Percentiles rank a stretch among this genome's conserved stretches.
These are phyloP conservation scores for Python bivittatus DNA, from an alignment of 2,113 vertebrate genomes.

Conservation along the genomic window DNA sequence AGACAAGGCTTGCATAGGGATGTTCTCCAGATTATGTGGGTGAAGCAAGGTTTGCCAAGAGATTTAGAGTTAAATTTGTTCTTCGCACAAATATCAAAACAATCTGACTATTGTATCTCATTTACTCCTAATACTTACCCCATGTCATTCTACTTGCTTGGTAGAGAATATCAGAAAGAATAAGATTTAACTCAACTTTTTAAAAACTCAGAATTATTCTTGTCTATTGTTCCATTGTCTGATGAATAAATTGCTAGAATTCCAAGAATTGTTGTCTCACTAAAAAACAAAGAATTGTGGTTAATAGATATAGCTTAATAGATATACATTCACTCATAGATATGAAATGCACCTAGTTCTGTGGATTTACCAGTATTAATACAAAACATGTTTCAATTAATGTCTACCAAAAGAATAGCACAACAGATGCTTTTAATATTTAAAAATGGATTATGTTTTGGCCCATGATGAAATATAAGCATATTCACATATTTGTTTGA, in stretches of 20 bases:
- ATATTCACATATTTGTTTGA: slow-evolving; percentile 56
- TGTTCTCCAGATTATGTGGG: slow-evolving; percentile 77
- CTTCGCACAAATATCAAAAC: slow-evolving; percentile 79
- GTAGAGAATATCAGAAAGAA: slow-evolving; percentile 58
- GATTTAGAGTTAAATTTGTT: slow-evolving; percentile 81
- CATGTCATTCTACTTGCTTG: slow-evolving; percentile 77
- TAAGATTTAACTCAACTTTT: slow-evolving; percentile 57
- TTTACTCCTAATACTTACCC: slow-evolving; percentile 73
- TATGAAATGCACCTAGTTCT: slow-evolving; percentile 28
- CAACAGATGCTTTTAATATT: not conserved
- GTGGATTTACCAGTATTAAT: slow-evolving; percentile 41
- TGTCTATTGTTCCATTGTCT: slow-evolving; percentile 63
- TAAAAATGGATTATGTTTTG: not conserved
- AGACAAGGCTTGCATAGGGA: slow-evolving; percentile 74
- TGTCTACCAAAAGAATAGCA: slow-evolving; percentile 8
- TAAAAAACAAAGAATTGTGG: slow-evolving; percentile 79
- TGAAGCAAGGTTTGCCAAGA: slow-evolving; percentile 76
- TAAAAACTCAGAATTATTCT: slow-evolving; percentile 56
- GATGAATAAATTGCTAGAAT: slow-evolving; percentile 59
- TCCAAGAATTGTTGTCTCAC: slow-evolving; percentile 59
- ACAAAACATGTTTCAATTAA: slow-evolving; percentile 64
- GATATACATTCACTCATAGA: slow-evolving; percentile 63
- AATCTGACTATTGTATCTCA: slow-evolving; percentile 70
- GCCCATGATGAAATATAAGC: slow-evolving; percentile 9
- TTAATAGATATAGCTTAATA: slow-evolving; percentile 66